Conservation (phyloP, 2,888 invertebrate species). For the Branchellion lobata region DNA sequence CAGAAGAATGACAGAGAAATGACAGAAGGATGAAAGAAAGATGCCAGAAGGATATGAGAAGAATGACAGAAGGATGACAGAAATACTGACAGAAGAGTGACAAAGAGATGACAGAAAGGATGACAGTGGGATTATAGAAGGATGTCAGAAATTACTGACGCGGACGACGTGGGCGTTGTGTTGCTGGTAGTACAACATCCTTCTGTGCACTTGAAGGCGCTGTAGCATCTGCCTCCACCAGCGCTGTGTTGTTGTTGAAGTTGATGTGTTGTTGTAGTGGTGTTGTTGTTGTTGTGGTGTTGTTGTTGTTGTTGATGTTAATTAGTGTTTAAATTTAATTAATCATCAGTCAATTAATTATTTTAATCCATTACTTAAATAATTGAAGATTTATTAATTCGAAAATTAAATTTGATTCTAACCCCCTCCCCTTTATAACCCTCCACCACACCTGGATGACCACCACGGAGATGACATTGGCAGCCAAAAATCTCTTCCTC, state of each 20-base stretch:
- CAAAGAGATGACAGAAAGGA: too few species aligned
- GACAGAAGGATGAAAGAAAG: too few species aligned
- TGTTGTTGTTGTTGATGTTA: neutral
- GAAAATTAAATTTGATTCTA: too few species aligned
- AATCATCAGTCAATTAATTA: conserved; percentile 47
- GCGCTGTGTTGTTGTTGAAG: neutral
- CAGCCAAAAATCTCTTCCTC: conserved; percentile 54
- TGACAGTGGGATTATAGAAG: too few species aligned
- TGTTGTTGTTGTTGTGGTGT: neutral
- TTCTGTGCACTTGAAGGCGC: neutral
- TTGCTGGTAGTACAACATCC: conserved; percentile 3
- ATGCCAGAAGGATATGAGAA: too few species aligned
- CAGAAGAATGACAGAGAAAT: too few species aligned
- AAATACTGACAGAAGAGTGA: too few species aligned
- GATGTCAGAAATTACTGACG: neutral
- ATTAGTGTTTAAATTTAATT: neutral
- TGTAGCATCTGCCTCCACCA: conserved; percentile 22
- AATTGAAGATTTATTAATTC: conserved; percentile 52
- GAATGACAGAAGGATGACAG: too few species aligned
- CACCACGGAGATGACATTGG: conserved; percentile 57
- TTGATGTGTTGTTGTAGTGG: neutral
- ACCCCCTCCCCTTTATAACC: too few species aligned
- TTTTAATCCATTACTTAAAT: too few species aligned
- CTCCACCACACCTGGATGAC: conserved; percentile 60
- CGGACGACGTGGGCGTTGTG: neutral